Conservation (phyloP, 2,888 invertebrate species). For the Protodeltote pygarga region DNA sequence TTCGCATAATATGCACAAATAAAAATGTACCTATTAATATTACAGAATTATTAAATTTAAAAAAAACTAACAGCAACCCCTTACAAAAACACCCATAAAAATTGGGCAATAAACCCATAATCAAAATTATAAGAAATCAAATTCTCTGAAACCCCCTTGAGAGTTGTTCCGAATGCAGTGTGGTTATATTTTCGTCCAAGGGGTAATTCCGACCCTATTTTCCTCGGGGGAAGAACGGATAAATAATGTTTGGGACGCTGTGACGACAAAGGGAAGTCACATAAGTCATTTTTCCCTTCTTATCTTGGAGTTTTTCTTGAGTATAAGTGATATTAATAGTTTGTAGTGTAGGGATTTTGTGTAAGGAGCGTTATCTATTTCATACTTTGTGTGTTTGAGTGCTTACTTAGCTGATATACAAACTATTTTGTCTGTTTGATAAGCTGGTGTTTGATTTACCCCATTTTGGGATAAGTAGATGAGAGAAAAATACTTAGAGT, state of each 20-base stretch:
- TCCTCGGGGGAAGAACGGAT: conserved; percentile 31
- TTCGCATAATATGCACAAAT: too few species aligned
- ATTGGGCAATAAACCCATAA: too few species aligned
- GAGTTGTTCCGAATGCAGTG: conserved; percentile 29
- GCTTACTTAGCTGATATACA: too few species aligned
- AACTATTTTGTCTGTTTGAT: too few species aligned
- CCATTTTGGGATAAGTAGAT: too few species aligned
- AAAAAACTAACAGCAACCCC: not conserved
- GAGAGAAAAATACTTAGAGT: too few species aligned
- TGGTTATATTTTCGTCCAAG: conserved; percentile 22
- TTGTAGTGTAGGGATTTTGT: not conserved
- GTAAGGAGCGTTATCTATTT: conserved; percentile 15
- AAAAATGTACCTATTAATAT: too few species aligned
- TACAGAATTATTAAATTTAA: not conserved
- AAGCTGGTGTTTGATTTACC: too few species aligned
- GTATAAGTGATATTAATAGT: conserved; percentile 39
- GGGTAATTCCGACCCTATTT: conserved; percentile 25
- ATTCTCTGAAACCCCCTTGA: conserved; percentile 7
- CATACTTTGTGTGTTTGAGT: too few species aligned
- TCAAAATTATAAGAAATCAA: conserved; percentile 14
- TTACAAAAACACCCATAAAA: conserved; percentile 3
- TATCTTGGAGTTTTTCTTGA: conserved; percentile 29
- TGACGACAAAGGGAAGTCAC: conserved; percentile 34
- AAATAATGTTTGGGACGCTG: conserved; percentile 38
- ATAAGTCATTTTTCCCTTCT: conserved; percentile 37